Evolutionary conservation across 2,113 vertebrate species (phyloP).

Genomic region (Alexandromys fortis): DNA sequence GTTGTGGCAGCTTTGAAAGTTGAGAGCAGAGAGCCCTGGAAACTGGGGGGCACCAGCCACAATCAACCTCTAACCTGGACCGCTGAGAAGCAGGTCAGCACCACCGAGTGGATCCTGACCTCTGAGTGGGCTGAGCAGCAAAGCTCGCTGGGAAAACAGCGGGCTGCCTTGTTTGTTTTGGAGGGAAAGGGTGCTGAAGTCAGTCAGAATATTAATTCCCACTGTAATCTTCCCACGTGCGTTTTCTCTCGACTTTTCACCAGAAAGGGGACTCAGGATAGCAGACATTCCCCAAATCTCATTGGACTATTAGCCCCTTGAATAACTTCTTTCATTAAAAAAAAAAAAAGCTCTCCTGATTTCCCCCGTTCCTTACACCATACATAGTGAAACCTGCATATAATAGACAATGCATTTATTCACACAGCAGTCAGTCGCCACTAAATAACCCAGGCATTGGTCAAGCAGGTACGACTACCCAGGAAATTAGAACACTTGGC

Average conservation of each 20-base stretch:
- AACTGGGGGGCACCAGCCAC: background rate
- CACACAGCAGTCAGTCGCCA: conserved; percentile 49
- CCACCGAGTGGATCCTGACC: background rate
- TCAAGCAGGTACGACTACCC: conserved; percentile 52
- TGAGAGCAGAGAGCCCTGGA: background rate
- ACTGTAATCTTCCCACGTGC: conserved; percentile 58
- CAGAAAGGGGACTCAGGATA: conserved; percentile 58
- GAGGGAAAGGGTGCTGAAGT: conserved; percentile 16
- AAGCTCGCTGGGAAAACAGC: background rate
- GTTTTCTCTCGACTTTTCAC: conserved; percentile 65
- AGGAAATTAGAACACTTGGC: conserved; percentile 59
- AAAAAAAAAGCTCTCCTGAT: background rate
- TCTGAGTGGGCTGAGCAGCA: background rate
- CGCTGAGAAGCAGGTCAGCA: background rate
- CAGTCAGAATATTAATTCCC: conserved; percentile 35
- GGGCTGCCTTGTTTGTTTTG: background rate
- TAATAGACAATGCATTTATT: conserved; percentile 79
- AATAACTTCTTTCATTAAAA: conserved; percentile 75
- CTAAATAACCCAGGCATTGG: conserved; percentile 38
- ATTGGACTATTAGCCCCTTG: conserved; percentile 57
- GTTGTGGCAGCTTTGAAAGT: conserved; percentile 85
- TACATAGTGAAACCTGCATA: conserved; percentile 59
- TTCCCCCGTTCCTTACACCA: conserved; percentile 56
- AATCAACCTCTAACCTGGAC: background rate
- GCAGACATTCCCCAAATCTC: conserved; percentile 72